Evolutionary conservation across 1,140 invertebrate genomes (phyloP).

Genomic region (Ceratitis capitata): DNA sequence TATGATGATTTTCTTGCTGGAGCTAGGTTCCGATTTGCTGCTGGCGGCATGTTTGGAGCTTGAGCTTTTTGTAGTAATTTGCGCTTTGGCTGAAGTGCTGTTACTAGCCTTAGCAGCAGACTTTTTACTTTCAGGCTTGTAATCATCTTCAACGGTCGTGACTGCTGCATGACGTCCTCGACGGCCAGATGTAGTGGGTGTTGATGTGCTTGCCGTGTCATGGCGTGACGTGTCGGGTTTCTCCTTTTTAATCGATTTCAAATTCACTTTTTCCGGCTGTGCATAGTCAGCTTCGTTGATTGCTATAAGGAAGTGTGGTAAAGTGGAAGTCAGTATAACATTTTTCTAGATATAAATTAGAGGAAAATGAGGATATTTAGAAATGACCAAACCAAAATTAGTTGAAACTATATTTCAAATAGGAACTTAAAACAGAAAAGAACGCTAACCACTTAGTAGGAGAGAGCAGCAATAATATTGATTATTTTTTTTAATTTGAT

Average conservation of each 20-base stretch:
- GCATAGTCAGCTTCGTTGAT: constrained; percentile 59
- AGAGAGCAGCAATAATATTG: background rate
- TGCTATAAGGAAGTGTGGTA: constrained; percentile 46
- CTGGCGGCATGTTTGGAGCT: background rate
- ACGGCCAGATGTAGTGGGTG: constrained; percentile 45
- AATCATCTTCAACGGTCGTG: background rate
- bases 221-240: constrained; percentile 4
- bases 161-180: constrained; percentile 48
- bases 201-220: constrained; percentile 40
- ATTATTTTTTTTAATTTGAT: no score
- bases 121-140: constrained; percentile 31
- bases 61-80: background rate
- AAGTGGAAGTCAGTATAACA: background rate
- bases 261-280: constrained; percentile 40
- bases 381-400: background rate
- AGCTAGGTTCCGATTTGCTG: background rate
- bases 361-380: background rate
- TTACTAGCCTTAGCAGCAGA: constrained; percentile 42
- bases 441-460: no score
- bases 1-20: background rate
- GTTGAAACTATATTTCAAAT: background rate
- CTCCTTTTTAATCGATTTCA: constrained; percentile 54
- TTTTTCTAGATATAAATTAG: background rate
- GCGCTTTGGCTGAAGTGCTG: constrained; percentile 26
- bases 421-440: background rate